A percentile compares a stretch with the other conserved stretches of the same genome.
phyloP scores from a whole-genome alignment of 2,797 vertebrate species.

The Menidia menidia region DNA sequence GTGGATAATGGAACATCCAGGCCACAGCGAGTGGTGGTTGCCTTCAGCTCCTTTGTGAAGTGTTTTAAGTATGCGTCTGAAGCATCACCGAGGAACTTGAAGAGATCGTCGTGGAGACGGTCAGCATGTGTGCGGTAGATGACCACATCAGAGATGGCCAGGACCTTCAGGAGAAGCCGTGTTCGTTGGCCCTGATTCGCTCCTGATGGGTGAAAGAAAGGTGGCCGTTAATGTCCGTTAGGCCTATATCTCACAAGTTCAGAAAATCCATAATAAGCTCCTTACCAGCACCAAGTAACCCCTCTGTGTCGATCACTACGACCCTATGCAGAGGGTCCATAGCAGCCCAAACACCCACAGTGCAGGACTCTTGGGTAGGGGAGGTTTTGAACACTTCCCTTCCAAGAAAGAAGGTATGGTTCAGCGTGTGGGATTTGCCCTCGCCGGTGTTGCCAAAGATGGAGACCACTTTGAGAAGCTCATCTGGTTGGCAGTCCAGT shows the following conservation, averaged over 20 bases:
- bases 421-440: constrained; percentile 98
- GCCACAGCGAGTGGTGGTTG: constrained; percentile 95
- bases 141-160: constrained; percentile 96
- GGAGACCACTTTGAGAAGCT: constrained; percentile 97
- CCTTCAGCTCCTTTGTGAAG: constrained; percentile 96
- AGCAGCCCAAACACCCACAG: constrained; percentile 97
- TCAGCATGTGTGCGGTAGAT: constrained; percentile 98
- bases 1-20: constrained; percentile 97
- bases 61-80: constrained; percentile 98
- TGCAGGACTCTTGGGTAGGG: constrained; percentile 97
- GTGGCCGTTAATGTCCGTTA: background rate
- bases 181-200: constrained; percentile 96
- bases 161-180: constrained; percentile 94
- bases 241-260: background rate
- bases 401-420: constrained; percentile 98
- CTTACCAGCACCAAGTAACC: constrained; percentile 90
- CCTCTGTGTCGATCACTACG: constrained; percentile 97
- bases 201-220: constrained; percentile 66
- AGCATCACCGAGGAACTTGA: constrained; percentile 98
- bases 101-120: constrained; percentile 97
- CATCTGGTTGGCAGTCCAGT: constrained; percentile 90
- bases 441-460: constrained; percentile 99
- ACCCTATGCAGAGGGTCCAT: constrained; percentile 93
- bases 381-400: constrained; percentile 97
- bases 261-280: background rate